A percentile compares a stretch with the other conserved stretches of the same genome.
Evolutionary conservation across 2,797 vertebrate species (phyloP).

Genomic region (Furcifer pardalis): DNA sequence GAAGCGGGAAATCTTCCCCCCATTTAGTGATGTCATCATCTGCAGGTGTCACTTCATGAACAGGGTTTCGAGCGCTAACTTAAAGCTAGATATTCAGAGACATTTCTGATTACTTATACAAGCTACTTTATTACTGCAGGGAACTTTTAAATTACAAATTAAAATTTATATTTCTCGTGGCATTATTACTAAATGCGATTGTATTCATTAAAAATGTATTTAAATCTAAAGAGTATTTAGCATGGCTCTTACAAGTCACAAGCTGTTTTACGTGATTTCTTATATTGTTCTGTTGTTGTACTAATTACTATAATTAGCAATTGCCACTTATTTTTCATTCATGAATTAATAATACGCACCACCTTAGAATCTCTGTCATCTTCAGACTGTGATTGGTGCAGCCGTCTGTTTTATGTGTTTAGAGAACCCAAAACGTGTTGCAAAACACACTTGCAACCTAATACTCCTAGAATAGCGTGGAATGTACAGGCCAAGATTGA

Average conservation of each 20-base stretch:
- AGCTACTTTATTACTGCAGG: neutral
- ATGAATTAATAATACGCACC: neutral
- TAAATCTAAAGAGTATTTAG: neutral
- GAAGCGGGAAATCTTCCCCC: too few species aligned
- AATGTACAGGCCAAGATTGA: slow-evolving; percentile 40
- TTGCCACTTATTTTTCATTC: slow-evolving; percentile 4
- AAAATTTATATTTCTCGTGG: neutral
- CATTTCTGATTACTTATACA: neutral
- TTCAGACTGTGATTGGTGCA: slow-evolving; percentile 31
- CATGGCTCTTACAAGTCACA: neutral
- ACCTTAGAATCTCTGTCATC: slow-evolving; percentile 23
- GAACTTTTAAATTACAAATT: neutral
- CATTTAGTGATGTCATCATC: too few species aligned
- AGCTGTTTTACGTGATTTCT: neutral
- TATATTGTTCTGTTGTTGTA: neutral
- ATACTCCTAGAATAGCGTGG: slow-evolving; percentile 30
- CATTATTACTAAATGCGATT: neutral
- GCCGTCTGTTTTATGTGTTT: slow-evolving; percentile 32
- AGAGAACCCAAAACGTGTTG: slow-evolving; percentile 31
- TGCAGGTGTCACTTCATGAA: too few species aligned
- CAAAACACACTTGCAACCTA: slow-evolving; percentile 30
- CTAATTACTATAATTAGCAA: slow-evolving; percentile 14
- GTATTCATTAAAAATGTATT: slow-evolving; percentile 1
- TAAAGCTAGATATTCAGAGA: neutral
- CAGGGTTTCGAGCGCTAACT: neutral